phyloP scores from a whole-genome alignment of 2,888 invertebrate species.

The Drosophila dives region DNA sequence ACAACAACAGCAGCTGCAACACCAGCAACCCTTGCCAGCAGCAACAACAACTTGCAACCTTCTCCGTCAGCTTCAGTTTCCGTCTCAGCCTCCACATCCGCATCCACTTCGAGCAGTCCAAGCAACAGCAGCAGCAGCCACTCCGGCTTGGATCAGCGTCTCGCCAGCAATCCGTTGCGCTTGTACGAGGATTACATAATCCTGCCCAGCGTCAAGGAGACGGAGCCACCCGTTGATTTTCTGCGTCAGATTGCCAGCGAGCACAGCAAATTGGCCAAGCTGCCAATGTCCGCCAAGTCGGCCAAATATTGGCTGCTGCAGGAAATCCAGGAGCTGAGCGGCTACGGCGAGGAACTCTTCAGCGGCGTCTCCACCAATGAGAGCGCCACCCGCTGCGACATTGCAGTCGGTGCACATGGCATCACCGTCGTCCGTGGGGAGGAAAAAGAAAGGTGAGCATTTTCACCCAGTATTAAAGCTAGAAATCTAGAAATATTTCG shows the following conservation, averaged over 20 bases:
- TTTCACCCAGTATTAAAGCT: background rate
- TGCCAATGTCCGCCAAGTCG: slow-evolving; percentile 89
- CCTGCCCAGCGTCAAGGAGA: slow-evolving; percentile 51
- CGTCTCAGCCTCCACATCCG: slow-evolving; percentile 38
- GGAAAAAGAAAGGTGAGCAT: slow-evolving; percentile 86
- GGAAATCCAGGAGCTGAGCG: slow-evolving; percentile 91
- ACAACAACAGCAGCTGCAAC: slow-evolving; percentile 1
- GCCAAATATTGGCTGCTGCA: slow-evolving; percentile 94
- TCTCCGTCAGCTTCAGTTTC: slow-evolving; percentile 54
- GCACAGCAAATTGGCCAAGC: slow-evolving; percentile 84
- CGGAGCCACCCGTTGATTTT: slow-evolving; percentile 80
- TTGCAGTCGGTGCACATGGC: slow-evolving; percentile 94
- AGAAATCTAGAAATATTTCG: background rate
- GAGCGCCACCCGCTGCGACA: slow-evolving; percentile 84
- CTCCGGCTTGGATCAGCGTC: slow-evolving; percentile 62
- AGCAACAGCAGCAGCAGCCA: slow-evolving; percentile 66
- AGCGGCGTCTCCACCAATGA: slow-evolving; percentile 87
- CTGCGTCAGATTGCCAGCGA: slow-evolving; percentile 83
- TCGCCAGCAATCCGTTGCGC: slow-evolving; percentile 76
- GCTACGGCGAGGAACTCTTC: slow-evolving; percentile 92
- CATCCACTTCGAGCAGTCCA: slow-evolving; percentile 51
- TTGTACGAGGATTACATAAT: slow-evolving; percentile 83
- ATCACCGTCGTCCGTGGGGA: slow-evolving; percentile 90
- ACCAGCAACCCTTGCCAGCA: slow-evolving; percentile 16
- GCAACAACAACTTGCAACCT: slow-evolving; percentile 39